Conservation (phyloP, 1,140 invertebrate genomes). For the Nasonia vitripennis region DNA sequence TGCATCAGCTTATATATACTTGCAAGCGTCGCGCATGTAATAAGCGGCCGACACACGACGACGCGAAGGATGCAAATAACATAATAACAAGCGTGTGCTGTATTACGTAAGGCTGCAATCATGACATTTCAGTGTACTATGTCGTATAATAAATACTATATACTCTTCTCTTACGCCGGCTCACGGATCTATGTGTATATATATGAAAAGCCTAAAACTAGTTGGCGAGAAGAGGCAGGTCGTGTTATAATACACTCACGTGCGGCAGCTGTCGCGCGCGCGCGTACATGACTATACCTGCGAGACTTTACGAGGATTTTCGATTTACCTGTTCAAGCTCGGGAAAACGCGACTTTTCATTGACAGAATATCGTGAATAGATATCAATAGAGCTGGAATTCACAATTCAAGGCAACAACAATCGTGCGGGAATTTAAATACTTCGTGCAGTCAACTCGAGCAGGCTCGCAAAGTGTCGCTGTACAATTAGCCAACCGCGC, state of each 20-base stretch:
- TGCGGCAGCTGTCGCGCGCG: background rate
- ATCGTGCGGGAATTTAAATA: too few relatives aligned
- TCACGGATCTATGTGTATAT: background rate
- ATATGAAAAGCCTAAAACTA: background rate
- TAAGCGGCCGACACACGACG: background rate
- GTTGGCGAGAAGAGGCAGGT: background rate
- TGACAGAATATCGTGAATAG: too few relatives aligned
- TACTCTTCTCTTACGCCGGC: background rate
- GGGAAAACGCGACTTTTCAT: too few relatives aligned
- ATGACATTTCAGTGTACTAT: slow-evolving; percentile 20
- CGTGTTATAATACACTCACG: background rate
- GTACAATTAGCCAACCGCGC: too few relatives aligned
- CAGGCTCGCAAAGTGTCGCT: too few relatives aligned
- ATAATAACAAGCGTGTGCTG: slow-evolving; percentile 29
- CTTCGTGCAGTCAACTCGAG: too few relatives aligned
- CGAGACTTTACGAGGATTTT: background rate
- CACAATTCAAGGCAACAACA: too few relatives aligned
- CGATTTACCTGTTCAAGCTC: background rate
- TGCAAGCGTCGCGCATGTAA: background rate
- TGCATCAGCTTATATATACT: background rate
- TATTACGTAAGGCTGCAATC: slow-evolving; percentile 43
- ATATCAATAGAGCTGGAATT: too few relatives aligned
- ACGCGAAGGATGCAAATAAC: slow-evolving; percentile 28
- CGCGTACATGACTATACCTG: background rate
- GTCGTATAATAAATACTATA: background rate